Base-by-base conservation (phyloP, 1,140 invertebrate genomes). In the Lepidotrigona ventralis region DNA sequence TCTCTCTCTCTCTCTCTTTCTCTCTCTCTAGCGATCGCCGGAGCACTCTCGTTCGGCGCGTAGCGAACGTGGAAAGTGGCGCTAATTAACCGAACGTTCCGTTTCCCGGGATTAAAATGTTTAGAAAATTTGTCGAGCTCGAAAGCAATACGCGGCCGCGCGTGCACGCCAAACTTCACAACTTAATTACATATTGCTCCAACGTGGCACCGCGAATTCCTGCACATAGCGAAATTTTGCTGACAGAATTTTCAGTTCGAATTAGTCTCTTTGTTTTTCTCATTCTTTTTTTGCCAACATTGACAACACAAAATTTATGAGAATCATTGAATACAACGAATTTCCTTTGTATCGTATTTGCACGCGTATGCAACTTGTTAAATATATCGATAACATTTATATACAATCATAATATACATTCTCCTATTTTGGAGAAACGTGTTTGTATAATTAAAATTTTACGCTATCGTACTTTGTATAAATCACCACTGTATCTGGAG, bases 1-100 rank as follows among this genome's bases (percentile, higher is more conserved):
- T 76, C 53, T 8, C 39, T 39, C 33, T 39, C 39, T 39, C 39
- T 39, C 33, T 39, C 33, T 39, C 33, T 39, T 4, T 39, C 39
- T 39, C 39, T 39, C 39, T 46, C 39, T 81, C 80, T 26, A 51
- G 46, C 39, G 46, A 51, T 51, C 8, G 58, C 19, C 23, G 39
- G 14, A 69, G 63, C 23, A 29, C 53, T 75, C 46, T 66, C 70
- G 70, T 80, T 74, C 21, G 26, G 5, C 71, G 79, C 29, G 21
- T 26, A n/a, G 29, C 58, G 29, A 75, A 53, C 71, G 39, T 75
- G 60, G 79, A 81, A 81, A 81, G 79, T 66, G 60, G 29, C 46
- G 72, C 46, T 81, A 81, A 81, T 81, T 81, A 54, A 72, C 46
- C 72, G 60, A 39, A n/a, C 60, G 23, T 56, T 63, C 23, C 56